Percentiles rank a stretch among this genome's conserved stretches.
Evolutionary conservation across 2,888 invertebrate species (phyloP).

Genomic region (Timema podura): DNA sequence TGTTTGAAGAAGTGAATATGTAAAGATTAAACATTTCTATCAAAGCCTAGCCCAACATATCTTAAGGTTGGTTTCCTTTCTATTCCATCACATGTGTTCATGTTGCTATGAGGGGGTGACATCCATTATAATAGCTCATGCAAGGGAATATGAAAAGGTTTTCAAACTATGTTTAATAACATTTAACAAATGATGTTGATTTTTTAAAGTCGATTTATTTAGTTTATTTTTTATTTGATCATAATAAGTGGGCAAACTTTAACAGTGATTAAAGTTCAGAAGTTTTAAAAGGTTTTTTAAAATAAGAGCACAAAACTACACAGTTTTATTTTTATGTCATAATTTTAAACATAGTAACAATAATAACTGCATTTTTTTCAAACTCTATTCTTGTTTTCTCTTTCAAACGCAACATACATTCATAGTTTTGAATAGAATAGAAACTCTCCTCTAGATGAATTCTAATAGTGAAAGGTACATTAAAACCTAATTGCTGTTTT

Average conservation of each 20-base stretch:
- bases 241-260: conserved; percentile 9
- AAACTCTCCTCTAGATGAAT: neutral
- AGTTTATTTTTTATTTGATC: neutral
- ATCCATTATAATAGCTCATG: too few relatives aligned
- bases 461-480: conserved; percentile 33
- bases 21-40: too few relatives aligned
- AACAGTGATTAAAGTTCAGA: neutral
- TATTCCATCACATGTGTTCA: too few relatives aligned
- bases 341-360: neutral
- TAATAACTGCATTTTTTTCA: neutral
- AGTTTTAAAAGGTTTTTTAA: conserved; percentile 3
- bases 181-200: neutral
- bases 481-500: conserved; percentile 27
- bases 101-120: too few relatives aligned
- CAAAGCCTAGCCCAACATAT: too few relatives aligned
- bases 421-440: conserved; percentile 1
- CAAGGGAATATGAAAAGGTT: neutral
- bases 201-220: neutral
- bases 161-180: neutral
- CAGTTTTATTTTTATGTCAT: neutral
- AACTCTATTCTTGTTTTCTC: neutral
- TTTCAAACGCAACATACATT: conserved; percentile 1
- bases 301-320: conserved; percentile 8
- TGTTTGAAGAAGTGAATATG: too few relatives aligned
- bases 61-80: too few relatives aligned